These are phyloP conservation scores for Sarcophaga variegata DNA, from an alignment of 2,888 invertebrate species.

Conservation along the genomic window DNA sequence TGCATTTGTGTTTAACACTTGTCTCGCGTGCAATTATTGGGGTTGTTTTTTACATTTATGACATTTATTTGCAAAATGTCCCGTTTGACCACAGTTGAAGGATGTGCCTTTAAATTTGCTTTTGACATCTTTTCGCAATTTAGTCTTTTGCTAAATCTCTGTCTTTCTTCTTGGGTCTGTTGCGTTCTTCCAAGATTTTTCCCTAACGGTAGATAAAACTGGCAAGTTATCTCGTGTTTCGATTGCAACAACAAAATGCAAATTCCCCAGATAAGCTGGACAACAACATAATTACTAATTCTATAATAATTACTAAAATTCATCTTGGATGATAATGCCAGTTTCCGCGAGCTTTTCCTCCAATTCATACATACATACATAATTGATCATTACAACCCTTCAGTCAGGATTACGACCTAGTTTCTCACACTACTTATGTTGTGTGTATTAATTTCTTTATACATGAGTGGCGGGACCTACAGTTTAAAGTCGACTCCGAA, in stretches of 20 bases:
- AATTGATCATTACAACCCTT: no score
- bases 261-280: slow-evolving; percentile 58
- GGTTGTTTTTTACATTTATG: slow-evolving; percentile 7
- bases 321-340: slow-evolving; percentile 42
- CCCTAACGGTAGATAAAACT: slow-evolving; percentile 24
- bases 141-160: slow-evolving; percentile 11
- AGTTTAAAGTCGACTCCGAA: no score
- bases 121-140: slow-evolving; percentile 10
- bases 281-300: slow-evolving; percentile 41
- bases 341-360: slow-evolving; percentile 41
- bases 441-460: no score
- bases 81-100: slow-evolving; percentile 26
- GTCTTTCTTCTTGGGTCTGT: slow-evolving; percentile 32
- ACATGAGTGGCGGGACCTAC: no score
- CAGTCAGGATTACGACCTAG: no score
- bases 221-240: slow-evolving; percentile 60
- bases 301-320: slow-evolving; percentile 6
- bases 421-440: no score
- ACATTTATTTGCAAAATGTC: slow-evolving; percentile 34
- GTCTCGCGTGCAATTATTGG: no score
- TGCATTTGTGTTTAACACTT: no score
- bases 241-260: slow-evolving; percentile 59
- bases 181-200: slow-evolving; percentile 53
- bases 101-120: slow-evolving; percentile 19
- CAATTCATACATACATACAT: no score